These are phyloP conservation scores for Allophyes oxyacanthae DNA, from an alignment of 2,888 invertebrate genomes.

Conservation along the genomic window DNA sequence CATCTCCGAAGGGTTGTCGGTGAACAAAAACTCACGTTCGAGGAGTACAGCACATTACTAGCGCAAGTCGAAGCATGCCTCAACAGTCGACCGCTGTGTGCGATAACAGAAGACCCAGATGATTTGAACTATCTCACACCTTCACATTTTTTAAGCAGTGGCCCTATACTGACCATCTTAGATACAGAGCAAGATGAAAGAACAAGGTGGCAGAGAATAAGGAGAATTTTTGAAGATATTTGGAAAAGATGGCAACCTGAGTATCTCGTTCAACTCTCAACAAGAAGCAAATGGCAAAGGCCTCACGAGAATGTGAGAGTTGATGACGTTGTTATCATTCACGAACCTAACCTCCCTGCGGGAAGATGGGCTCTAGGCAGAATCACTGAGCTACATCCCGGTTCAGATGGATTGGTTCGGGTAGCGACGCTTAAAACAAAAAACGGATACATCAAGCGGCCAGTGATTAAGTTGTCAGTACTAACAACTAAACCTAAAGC, in stretches of 20 bases:
- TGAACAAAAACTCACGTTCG: constrained; percentile 2
- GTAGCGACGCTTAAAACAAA: neutral
- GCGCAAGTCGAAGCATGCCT: neutral
- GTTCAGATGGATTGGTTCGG: neutral
- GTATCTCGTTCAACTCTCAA: neutral
- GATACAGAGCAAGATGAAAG: neutral
- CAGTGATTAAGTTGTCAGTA: neutral
- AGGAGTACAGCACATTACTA: neutral
- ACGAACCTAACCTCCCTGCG: neutral
- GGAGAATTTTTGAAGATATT: neutral
- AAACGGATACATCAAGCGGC: neutral
- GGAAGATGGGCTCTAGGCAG: constrained; percentile 11
- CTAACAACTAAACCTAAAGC: no score
- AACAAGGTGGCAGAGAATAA: neutral
- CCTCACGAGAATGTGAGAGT: neutral
- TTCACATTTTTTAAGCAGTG: neutral
- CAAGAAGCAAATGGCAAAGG: neutral
- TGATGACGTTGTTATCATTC: neutral
- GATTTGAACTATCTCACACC: neutral
- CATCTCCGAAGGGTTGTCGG: neutral
- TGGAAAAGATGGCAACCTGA: constrained; percentile 2
- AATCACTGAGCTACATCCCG: constrained; percentile 3
- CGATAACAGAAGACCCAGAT: neutral
- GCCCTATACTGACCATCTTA: no score
- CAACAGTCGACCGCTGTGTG: neutral